Conservation (phyloP, 2,113 vertebrate genomes). For the Callithrix jacchus region DNA sequence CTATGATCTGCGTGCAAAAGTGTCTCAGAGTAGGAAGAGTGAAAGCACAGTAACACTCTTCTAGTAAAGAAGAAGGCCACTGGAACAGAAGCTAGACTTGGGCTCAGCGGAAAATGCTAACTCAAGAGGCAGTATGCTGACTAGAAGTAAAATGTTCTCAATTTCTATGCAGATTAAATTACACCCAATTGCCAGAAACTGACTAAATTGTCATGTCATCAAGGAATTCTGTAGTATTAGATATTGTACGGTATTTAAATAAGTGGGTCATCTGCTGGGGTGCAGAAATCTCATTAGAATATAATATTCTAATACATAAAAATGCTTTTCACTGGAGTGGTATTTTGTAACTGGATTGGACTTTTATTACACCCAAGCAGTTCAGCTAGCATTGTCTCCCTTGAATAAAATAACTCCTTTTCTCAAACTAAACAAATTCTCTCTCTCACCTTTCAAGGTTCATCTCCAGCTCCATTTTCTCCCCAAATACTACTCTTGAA, state of each 20-base stretch:
- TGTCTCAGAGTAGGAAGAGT: not conserved
- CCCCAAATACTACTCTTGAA: not conserved
- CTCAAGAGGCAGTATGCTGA: constrained; percentile 41
- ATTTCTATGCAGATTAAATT: constrained; percentile 56
- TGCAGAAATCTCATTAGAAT: constrained; percentile 59
- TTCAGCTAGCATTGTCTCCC: not conserved
- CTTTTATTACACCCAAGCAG: constrained; percentile 51
- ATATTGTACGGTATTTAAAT: constrained; percentile 59
- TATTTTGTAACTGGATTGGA: constrained; percentile 63
- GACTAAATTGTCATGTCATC: constrained; percentile 52
- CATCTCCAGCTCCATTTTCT: not conserved
- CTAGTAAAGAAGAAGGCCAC: constrained; percentile 1
- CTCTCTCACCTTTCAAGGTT: not conserved
- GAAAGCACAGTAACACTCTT: not conserved
- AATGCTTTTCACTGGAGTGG: constrained; percentile 56
- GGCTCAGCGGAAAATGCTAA: not conserved
- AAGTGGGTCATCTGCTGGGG: constrained; percentile 64
- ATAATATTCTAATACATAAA: no score
- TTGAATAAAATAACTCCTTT: constrained; percentile 52
- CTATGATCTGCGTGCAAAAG: not conserved
- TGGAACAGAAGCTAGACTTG: not conserved
- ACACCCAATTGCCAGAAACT: constrained; percentile 55
- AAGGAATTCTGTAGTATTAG: constrained; percentile 62
- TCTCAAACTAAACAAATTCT: constrained; percentile 27
- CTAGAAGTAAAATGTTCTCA: constrained; percentile 24